Evolutionary conservation across 2,888 invertebrate genomes (phyloP).

Genomic region (Andrena praecox): DNA sequence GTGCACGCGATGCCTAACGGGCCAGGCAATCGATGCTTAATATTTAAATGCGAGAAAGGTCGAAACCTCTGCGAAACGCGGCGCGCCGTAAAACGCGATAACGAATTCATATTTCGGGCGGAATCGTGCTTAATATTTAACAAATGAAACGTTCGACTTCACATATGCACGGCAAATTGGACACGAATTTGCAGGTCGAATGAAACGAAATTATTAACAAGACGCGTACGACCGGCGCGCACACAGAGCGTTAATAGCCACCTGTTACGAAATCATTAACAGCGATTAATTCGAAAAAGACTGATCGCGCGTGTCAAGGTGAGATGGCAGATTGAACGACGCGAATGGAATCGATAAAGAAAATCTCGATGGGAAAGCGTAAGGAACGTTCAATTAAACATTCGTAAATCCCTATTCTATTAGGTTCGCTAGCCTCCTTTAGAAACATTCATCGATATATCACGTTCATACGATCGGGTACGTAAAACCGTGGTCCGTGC

Average conservation of each 20-base stretch:
- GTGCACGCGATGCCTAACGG: constrained; percentile 13
- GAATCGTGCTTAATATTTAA: background rate
- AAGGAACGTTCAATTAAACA: too few species aligned
- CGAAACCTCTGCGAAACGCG: background rate
- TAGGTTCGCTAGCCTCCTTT: too few species aligned
- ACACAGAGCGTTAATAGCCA: background rate
- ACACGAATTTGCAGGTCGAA: background rate
- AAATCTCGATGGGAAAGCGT: too few species aligned
- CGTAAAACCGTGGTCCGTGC: too few species aligned
- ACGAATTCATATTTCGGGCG: background rate
- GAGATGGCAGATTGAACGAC: background rate
- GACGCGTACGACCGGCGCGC: background rate
- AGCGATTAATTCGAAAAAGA: background rate
- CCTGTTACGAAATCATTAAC: constrained; percentile 14
- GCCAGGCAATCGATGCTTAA: constrained; percentile 21
- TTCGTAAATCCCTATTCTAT: too few species aligned
- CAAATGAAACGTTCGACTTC: background rate
- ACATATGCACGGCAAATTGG: background rate
- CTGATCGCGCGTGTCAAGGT: too few species aligned
- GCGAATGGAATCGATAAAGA: background rate
- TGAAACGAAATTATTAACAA: background rate
- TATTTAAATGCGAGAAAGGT: constrained; percentile 13
- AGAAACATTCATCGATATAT: too few species aligned
- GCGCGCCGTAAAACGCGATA: background rate
- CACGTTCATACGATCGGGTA: too few species aligned